Base-by-base conservation (phyloP, 2,888 invertebrate species). In the Pandemis corylana region DNA sequence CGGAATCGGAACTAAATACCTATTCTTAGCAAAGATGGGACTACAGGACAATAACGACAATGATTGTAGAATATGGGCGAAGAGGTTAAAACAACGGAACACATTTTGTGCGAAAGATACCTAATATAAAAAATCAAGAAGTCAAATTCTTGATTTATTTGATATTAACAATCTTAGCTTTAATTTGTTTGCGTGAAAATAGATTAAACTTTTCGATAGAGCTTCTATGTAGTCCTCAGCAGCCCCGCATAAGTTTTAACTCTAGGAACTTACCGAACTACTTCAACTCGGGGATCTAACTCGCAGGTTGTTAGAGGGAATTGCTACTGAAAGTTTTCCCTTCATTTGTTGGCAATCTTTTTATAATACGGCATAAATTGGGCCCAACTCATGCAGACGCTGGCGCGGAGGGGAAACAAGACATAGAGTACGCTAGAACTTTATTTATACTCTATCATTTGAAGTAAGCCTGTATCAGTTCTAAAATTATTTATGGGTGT, bases 241-340 rank as follows among this genome's bases (percentile, higher is more conserved):
- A 4, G 51, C 15, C 62, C 61, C 20, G 69, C 36, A 42, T 67
- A 75, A 75, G 70, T 75, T 75, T 71, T 75, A 75, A 75, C 75
- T 53, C 62, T 66, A 15, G 44, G 71, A 70, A 75, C 70, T 75
- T 66, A 20, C 59, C 62, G 53, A 46, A 36, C 15, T 56, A 53
- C 68, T 69, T 51, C 59, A 65, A 56, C 59, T 36, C 63, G 28
- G n/a, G 36, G 20, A 36, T 51, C 51, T 65, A 69, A 70, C 69
- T 74, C 69, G 20, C 28, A 41, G 28, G 69, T 42, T 36, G 51
- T 41, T 51, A n/a, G 44, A 36, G 20, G 53, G 49, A 20, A 41
- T 61, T 59, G 51, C 69, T 42, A 20, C 20, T 46, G 46, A 46
- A 28, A 36, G 13, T 65, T 49, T 28, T 13, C 49, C 49, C 20